Conservation (phyloP, 2,797 vertebrate species). For the Alcedo quadribrachys region DNA sequence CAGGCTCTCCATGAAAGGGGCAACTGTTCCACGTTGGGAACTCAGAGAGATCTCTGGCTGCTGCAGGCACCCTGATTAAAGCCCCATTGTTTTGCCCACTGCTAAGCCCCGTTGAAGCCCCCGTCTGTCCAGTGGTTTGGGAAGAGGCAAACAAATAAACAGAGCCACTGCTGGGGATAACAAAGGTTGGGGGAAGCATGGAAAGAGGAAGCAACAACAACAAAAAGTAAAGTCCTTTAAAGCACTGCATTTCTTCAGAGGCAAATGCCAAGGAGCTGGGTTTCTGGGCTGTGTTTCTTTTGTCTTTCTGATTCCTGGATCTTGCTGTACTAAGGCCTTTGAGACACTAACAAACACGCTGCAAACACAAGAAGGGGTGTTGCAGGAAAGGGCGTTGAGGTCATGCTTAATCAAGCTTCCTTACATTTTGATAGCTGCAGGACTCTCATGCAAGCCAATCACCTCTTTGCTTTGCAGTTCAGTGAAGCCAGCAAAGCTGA, state of each 20-base stretch:
- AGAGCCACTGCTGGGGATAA: slow-evolving; percentile 11
- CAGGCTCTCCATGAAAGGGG: slow-evolving; percentile 72
- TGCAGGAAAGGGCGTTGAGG: slow-evolving; percentile 64
- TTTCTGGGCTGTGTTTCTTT: slow-evolving; percentile 40
- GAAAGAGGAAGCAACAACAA: slow-evolving; percentile 26
- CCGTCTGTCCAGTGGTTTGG: slow-evolving; percentile 11
- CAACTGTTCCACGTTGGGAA: slow-evolving; percentile 72
- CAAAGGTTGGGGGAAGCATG: slow-evolving; percentile 1
- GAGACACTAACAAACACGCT: slow-evolving; percentile 38
- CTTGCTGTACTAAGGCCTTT: slow-evolving; percentile 52
- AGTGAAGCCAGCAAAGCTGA: not conserved
- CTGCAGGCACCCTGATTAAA: slow-evolving; percentile 46
- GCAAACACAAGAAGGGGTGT: slow-evolving; percentile 48
- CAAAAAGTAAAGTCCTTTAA: not conserved
- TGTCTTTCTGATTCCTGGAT: slow-evolving; percentile 43
- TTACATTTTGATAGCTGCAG: slow-evolving; percentile 52
- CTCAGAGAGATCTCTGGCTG: slow-evolving; percentile 52
- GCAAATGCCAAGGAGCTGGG: not conserved
- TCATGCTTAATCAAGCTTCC: slow-evolving; percentile 63
- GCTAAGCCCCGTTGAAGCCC: slow-evolving; percentile 47
- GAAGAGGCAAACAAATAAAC: slow-evolving; percentile 34
- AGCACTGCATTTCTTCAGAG: slow-evolving; percentile 1
- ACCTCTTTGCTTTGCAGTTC: not conserved
- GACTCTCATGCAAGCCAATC: not conserved
- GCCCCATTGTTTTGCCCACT: slow-evolving; percentile 60